Percentiles rank a stretch among this genome's conserved stretches.
Conservation (phyloP, 2,797 vertebrate species). For the Streptopelia turtur region DNA sequence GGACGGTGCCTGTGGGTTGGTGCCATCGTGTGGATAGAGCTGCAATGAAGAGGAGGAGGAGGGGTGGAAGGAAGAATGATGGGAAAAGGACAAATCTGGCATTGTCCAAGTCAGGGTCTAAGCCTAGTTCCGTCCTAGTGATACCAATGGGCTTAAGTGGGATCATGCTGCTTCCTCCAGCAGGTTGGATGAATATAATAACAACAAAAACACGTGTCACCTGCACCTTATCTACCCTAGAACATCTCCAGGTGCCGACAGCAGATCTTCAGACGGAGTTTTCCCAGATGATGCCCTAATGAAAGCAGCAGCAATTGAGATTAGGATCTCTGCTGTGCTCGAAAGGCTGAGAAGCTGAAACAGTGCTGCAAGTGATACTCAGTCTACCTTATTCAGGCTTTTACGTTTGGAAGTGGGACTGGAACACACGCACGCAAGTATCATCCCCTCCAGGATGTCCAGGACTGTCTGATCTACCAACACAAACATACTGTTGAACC, state of each 20-base stretch:
- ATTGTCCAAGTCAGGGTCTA: background rate
- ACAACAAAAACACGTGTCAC: background rate
- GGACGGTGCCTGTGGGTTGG: slow-evolving; percentile 4
- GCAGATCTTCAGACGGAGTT: background rate
- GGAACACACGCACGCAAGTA: background rate
- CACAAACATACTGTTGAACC: background rate
- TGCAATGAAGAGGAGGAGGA: background rate
- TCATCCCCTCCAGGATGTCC: background rate
- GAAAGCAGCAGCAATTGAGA: background rate
- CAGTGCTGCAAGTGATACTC: background rate
- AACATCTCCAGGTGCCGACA: background rate
- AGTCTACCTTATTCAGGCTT: background rate
- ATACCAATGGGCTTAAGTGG: background rate
- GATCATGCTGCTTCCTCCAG: background rate
- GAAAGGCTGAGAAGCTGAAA: background rate
- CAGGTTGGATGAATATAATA: background rate
- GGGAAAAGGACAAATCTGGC: background rate
- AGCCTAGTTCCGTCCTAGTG: background rate
- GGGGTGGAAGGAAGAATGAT: background rate
- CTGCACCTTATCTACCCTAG: background rate
- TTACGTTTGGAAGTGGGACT: background rate
- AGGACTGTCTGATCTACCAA: background rate
- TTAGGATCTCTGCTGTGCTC: background rate
- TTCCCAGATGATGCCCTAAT: background rate
- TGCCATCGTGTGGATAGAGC: slow-evolving; percentile 46